Base-by-base conservation (phyloP, 1,140 invertebrate genomes). In the Micrasema minimum region DNA sequence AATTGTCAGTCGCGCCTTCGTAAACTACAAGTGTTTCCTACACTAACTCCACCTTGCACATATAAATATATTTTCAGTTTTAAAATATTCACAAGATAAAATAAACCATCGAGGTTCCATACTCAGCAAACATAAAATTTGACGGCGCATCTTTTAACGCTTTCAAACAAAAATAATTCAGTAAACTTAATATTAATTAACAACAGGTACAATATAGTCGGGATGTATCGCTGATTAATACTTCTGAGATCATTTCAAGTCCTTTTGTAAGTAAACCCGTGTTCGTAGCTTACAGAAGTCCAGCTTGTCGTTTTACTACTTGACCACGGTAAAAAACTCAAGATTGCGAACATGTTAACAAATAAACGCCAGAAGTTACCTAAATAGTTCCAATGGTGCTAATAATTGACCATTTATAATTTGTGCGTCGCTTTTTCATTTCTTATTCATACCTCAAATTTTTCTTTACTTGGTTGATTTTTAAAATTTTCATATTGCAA, bases 1-100 rank as follows among this genome's bases (percentile, higher is more conserved):
- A 68, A 68, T 68, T 68, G 66, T 68, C 66, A 68, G 66, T 68
- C 66, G 53, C 66, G 66, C 66, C 66, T 43, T 55, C 38, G 37
- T 66, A 66, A 50, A 64, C 37, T 45, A 51, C 37, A 51, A 18
- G 26, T 46, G 62, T 37, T 67, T 65, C 45, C 12, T 65, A 46
- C 62, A 48, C 62, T 65, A 65, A 48, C 62, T 43, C 14, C 38
- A 38, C 16, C 43, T 55, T 55, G 43, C 23, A 46, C 11, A 67
- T 67, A 67, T 67, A 67, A 67, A 67, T 67, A 67, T 67, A 67
- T 38, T 67, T 67, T 67, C 55, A 26, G 16, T 43, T 46, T 53
- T 67, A 41, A 41, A 67, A 67, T 67, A 67, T 41, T 67, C 48
- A 66, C 48, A 66, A 31, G 7, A 4, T 26, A n/a, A 23, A 14